phyloP scores from a whole-genome alignment of 2,797 vertebrate genomes.

The Spinus olivaceus region DNA sequence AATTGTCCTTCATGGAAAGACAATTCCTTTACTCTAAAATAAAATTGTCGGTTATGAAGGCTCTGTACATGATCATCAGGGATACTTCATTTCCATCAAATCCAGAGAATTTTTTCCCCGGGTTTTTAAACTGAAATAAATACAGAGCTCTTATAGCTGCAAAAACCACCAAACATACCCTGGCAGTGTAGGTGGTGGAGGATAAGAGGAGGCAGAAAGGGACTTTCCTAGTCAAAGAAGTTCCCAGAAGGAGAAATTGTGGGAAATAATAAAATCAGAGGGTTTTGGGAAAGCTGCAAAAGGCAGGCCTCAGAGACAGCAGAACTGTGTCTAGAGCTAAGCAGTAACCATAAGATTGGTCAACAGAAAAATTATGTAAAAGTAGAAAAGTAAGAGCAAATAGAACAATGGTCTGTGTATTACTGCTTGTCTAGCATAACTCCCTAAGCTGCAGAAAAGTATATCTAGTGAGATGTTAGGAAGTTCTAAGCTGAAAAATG shows the following conservation, averaged over 20 bases:
- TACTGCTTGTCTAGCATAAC: too few relatives aligned
- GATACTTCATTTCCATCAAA: background rate
- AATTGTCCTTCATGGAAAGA: background rate
- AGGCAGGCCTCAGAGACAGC: too few relatives aligned
- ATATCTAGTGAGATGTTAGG: too few relatives aligned
- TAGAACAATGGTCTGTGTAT: too few relatives aligned
- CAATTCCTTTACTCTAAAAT: background rate
- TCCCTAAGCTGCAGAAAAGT: too few relatives aligned
- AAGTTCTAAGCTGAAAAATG: too few relatives aligned
- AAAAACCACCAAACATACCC: background rate
- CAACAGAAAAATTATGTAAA: too few relatives aligned
- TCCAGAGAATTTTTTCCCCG: background rate
- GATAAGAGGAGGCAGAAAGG: background rate
- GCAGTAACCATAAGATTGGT: too few relatives aligned
- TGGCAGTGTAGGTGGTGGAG: accelerated
- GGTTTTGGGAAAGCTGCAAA: too few relatives aligned
- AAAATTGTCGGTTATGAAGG: background rate
- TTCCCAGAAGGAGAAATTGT: background rate
- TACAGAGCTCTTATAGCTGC: background rate
- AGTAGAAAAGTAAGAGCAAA: too few relatives aligned
- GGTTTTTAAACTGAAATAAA: background rate
- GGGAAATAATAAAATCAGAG: too few relatives aligned
- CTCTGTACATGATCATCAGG: background rate
- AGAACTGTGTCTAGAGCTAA: too few relatives aligned
- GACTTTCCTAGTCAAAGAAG: background rate